These are phyloP conservation scores for Melieria omissa DNA, from an alignment of 2,888 invertebrate species.

Conservation along the genomic window DNA sequence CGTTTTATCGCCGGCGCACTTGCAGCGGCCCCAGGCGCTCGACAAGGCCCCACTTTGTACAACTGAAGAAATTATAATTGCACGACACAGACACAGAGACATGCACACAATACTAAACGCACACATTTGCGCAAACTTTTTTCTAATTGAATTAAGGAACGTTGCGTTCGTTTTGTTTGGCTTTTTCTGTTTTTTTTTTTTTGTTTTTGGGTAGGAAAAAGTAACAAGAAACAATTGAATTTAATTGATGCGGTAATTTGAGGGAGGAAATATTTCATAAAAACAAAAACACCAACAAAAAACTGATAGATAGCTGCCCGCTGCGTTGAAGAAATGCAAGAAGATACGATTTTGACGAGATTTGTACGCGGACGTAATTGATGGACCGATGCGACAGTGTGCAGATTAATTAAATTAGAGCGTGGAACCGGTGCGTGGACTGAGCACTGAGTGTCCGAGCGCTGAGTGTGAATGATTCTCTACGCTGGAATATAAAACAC, in stretches of 20 bases:
- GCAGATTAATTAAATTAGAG: too few species aligned
- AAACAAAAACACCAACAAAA: neutral
- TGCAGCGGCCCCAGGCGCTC: neutral
- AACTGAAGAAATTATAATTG: slow-evolving; percentile 50
- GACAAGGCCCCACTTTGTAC: neutral
- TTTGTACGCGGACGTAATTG: too few species aligned
- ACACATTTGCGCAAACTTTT: slow-evolving; percentile 40
- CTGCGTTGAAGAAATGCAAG: too few species aligned
- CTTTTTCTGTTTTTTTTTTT: slow-evolving; percentile 9
- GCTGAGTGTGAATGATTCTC: too few species aligned
- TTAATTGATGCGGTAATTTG: slow-evolving; percentile 56
- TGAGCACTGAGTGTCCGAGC: too few species aligned
- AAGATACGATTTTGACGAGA: too few species aligned
- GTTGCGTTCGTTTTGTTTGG: slow-evolving; percentile 43
- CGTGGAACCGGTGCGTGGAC: too few species aligned
- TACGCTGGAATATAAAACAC: too few species aligned
- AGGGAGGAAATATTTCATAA: slow-evolving; percentile 33
- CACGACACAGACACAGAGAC: slow-evolving; percentile 45
- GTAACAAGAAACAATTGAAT: slow-evolving; percentile 54
- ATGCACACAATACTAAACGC: slow-evolving; percentile 2
- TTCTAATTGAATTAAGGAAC: slow-evolving; percentile 59
- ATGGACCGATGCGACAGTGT: too few species aligned
- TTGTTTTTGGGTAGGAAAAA: slow-evolving; percentile 7
- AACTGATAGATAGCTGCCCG: too few species aligned
- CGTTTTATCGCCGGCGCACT: slow-evolving; percentile 25